Conservation (phyloP, 2,797 vertebrate species). For the Hylomyscus alleni region DNA sequence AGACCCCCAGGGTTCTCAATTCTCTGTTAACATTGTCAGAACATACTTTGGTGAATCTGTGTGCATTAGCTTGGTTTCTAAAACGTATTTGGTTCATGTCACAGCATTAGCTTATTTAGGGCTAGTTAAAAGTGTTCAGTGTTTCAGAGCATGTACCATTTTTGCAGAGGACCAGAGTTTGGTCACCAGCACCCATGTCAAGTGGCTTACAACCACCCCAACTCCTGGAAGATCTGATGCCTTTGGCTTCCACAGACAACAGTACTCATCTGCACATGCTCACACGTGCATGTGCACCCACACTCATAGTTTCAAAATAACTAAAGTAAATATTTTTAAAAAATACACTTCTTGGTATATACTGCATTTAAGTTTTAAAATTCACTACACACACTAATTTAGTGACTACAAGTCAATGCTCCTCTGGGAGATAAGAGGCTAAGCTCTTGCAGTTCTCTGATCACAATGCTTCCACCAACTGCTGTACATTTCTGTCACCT, state of each 20-base stretch:
- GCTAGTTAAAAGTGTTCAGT: neutral
- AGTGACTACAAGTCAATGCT: neutral
- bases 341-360: no score
- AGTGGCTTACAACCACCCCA: neutral
- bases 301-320: neutral
- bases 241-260: neutral
- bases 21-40: constrained; percentile 55
- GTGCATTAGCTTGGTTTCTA: constrained; percentile 38
- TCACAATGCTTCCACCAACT: neutral
- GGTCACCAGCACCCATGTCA: neutral
- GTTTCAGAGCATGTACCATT: neutral
- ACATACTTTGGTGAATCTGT: neutral
- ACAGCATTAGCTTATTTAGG: neutral
- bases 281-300: neutral
- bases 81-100: neutral
- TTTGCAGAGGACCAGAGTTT: neutral
- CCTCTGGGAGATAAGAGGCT: neutral
- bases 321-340: neutral
- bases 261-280: no score
- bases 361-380: neutral
- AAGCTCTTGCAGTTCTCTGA: neutral
- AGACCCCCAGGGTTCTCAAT: constrained; percentile 7
- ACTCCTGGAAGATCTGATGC: neutral
- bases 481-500: neutral
- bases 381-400: neutral